Base-by-base conservation (phyloP, 1,140 invertebrate species). In the Ostrea edulis region DNA sequence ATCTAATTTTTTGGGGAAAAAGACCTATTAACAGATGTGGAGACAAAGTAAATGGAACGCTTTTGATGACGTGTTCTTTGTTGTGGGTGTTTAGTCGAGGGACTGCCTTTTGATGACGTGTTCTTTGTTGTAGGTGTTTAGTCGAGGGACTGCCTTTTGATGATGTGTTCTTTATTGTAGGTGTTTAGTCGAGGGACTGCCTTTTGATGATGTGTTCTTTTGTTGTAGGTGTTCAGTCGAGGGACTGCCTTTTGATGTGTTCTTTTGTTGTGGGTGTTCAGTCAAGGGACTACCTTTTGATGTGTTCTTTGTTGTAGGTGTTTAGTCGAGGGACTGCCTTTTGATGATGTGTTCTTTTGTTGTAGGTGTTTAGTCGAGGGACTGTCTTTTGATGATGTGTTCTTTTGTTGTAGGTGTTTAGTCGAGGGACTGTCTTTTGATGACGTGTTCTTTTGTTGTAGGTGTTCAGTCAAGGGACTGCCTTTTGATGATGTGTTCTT, bases 351-450 rank as follows among this genome's bases (percentile, higher is more conserved):
- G 35, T 44, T 44, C 14, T 51, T 81, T 35, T 53, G n/a, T 91
- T 90, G 54, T 68, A 92, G 92, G 88, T 87, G 20, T 93, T 93
- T 83, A 91, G 93, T 87, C n/a, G 89, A 71, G 89, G 88, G 14
- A 98, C 98, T 93, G 98, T 97, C 82, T 98, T 98, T 94, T 44
- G 2, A 44, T 44, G 35, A 44, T 5, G 5, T 44, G 35, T 44
- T 71, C 9, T 35, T 71, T 29, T 52, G 20, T 90, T 90, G 52
- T 65, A 93, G 92, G 87, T 87, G 22, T 93, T 93, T 84, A 91
- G 92, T 86, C 20, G 89, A 62, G 89, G 87, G n/a, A 98, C 98
- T 93, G 98, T 97, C 82, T 98, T 98, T 94, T 55, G 2, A 55
- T 51, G 51, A 29, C 51, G 2, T 83, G 29, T 83, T 83, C 35